These are phyloP conservation scores for Myzus persicae DNA, from an alignment of 1,140 invertebrate genomes.

Conservation along the genomic window DNA sequence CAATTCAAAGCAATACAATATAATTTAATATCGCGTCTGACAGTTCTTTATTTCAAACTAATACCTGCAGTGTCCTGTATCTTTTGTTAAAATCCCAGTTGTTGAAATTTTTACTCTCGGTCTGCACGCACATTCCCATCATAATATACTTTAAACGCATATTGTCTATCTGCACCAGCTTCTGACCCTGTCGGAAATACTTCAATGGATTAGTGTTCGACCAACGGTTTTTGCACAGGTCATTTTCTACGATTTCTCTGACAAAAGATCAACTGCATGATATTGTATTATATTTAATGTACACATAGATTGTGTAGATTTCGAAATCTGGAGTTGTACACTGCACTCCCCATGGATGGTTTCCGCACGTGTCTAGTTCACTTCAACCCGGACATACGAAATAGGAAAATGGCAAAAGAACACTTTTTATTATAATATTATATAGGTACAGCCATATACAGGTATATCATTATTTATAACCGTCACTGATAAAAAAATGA, in stretches of 20 bases:
- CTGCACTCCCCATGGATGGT: neutral
- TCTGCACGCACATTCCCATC: neutral
- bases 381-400: neutral
- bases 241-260: neutral
- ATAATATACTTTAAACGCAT: neutral
- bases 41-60: neutral
- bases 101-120: neutral
- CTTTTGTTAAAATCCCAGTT: neutral
- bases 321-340: neutral
- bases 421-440: neutral
- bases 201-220: neutral
- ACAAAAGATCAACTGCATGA: neutral
- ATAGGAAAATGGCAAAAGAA: neutral
- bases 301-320: no score
- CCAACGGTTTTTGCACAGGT: neutral
- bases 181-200: neutral
- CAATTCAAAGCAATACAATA: neutral
- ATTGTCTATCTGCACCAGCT: neutral
- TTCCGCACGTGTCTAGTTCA: neutral
- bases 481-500: no score
- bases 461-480: neutral
- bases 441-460: no score
- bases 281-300: neutral
- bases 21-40: neutral
- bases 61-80: neutral